Percentiles rank a stretch among this genome's conserved stretches.
Evolutionary conservation across 1,140 invertebrate species (phyloP).

Genomic region (Neodiprion virginianus): DNA sequence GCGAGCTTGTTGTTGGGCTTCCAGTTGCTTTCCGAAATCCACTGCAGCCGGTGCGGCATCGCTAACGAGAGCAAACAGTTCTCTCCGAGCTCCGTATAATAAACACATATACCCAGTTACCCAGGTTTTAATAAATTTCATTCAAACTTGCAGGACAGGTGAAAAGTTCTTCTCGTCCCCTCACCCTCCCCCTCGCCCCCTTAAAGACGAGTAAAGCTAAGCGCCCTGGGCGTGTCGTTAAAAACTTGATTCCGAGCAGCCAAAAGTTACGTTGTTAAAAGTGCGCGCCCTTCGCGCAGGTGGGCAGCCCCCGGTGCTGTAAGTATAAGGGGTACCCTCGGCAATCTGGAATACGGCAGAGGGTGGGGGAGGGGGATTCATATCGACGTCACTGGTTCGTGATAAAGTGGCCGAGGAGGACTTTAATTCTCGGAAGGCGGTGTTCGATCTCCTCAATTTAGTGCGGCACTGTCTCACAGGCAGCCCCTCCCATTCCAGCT

Average conservation of each 20-base stretch:
- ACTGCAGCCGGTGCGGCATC: background rate
- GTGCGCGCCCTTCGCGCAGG: background rate
- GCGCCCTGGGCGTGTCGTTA: constrained; percentile 3
- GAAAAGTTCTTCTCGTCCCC: background rate
- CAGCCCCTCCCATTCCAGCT: background rate
- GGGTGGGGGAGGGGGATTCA: no score
- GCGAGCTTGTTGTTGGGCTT: background rate
- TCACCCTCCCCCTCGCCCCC: background rate
- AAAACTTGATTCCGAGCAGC: background rate
- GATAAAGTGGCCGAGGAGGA: no score
- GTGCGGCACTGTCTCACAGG: background rate
- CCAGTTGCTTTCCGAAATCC: background rate
- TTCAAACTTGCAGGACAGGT: background rate
- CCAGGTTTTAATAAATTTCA: constrained; percentile 2
- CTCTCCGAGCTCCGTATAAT: background rate
- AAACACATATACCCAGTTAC: background rate
- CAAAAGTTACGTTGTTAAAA: constrained; percentile 7
- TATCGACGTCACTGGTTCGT: no score
- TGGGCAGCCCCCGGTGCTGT: no score
- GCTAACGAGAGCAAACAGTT: background rate
- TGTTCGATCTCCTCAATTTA: no score
- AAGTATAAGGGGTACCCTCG: no score
- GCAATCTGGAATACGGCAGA: no score
- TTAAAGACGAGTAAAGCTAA: background rate
- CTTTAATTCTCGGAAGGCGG: no score